These are phyloP conservation scores for Hemithea aestivaria DNA, from an alignment of 2,888 invertebrate genomes.

Conservation along the genomic window DNA sequence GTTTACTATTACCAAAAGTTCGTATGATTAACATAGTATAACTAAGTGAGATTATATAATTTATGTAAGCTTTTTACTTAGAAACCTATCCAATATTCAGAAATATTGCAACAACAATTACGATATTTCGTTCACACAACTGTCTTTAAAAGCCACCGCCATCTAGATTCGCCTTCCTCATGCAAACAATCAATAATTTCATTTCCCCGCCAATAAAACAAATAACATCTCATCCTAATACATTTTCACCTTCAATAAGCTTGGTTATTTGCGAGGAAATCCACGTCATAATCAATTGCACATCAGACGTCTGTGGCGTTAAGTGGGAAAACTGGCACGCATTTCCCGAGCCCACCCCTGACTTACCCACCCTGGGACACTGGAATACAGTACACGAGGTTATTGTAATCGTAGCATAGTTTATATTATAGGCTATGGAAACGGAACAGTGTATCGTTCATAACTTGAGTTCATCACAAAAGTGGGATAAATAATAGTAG, in stretches of 20 bases:
- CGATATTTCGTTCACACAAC: too few relatives aligned
- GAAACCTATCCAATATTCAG: too few relatives aligned
- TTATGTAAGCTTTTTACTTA: too few relatives aligned
- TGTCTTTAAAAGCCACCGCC: too few relatives aligned
- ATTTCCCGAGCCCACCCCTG: slow-evolving; percentile 55
- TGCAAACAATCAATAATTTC: neutral
- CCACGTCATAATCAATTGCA: slow-evolving; percentile 46
- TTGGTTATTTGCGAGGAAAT: neutral
- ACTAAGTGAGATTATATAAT: too few relatives aligned
- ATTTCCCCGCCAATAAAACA: neutral
- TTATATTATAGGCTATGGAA: too few relatives aligned
- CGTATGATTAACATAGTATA: too few relatives aligned
- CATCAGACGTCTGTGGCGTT: slow-evolving; percentile 50
- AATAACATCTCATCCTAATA: neutral
- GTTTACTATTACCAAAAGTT: too few relatives aligned
- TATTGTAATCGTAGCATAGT: neutral
- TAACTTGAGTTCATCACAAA: too few relatives aligned
- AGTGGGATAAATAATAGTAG: too few relatives aligned
- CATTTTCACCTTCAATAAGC: neutral
- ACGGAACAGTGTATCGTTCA: too few relatives aligned
- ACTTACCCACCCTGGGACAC: slow-evolving; percentile 37
- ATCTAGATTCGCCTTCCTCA: neutral
- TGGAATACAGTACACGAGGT: neutral
- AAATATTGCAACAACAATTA: too few relatives aligned
- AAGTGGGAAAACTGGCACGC: slow-evolving; percentile 69